Evolutionary conservation across 2,888 invertebrate species (phyloP).

Genomic region (Phaonia tiefii): DNA sequence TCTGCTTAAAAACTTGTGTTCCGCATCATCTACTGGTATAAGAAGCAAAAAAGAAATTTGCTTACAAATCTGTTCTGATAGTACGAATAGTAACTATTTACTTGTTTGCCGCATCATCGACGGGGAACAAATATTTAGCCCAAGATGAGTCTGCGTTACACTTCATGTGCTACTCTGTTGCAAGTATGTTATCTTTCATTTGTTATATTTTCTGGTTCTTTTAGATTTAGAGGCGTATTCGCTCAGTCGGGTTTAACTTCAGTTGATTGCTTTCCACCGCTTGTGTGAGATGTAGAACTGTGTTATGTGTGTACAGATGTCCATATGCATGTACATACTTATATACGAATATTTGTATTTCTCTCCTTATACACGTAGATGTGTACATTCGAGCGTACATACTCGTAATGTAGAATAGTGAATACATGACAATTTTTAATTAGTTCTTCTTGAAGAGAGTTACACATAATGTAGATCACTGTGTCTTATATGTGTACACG

Average conservation of each 20-base stretch:
- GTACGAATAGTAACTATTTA: background rate
- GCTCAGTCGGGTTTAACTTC: constrained; percentile 4
- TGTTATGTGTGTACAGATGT: constrained; percentile 2
- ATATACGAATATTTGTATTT: constrained; percentile 7
- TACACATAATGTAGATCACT: background rate
- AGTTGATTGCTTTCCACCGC: background rate
- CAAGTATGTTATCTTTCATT: constrained; percentile 69
- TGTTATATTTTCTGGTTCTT: background rate
- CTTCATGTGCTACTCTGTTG: constrained; percentile 69
- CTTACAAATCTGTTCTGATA: background rate
- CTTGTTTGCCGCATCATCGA: background rate
- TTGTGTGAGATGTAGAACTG: constrained; percentile 1
- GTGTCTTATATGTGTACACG: background rate
- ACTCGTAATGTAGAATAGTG: background rate
- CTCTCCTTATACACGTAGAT: constrained; percentile 28
- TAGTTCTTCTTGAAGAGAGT: background rate
- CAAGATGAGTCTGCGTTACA: constrained; percentile 71
- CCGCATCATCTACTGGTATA: background rate
- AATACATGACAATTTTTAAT: constrained; percentile 29
- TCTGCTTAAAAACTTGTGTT: background rate
- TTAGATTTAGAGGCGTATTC: background rate
- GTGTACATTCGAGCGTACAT: constrained; percentile 20
- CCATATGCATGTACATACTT: constrained; percentile 18
- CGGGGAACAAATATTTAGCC: background rate
- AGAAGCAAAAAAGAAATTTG: background rate